Percentiles rank a stretch among this genome's conserved stretches.
phyloP scores from a whole-genome alignment of 2,797 vertebrate genomes.

The Odontamblyopus rebecca region DNA sequence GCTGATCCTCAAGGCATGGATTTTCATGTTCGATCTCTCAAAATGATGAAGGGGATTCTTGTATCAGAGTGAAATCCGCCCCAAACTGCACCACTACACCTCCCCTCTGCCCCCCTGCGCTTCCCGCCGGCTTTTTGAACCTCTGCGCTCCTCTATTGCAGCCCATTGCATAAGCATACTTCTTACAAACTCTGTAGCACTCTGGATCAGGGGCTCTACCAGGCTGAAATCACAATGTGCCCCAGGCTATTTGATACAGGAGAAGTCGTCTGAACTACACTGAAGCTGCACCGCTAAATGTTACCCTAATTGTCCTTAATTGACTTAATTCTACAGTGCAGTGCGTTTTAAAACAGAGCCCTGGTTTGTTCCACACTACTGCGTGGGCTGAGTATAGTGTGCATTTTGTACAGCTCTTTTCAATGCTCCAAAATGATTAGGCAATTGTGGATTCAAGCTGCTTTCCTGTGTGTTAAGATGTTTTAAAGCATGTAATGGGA shows the following conservation, averaged over 20 bases:
- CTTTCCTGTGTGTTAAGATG: constrained; percentile 3
- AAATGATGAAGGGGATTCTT: constrained; percentile 47
- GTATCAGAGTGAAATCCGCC: constrained; percentile 22
- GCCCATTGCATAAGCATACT: constrained; percentile 72
- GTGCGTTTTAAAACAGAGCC: constrained; percentile 65
- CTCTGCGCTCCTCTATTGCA: constrained; percentile 58
- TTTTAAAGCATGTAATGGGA: background rate
- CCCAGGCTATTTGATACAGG: constrained; percentile 64
- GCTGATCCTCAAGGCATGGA: constrained; percentile 20
- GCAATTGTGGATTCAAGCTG: constrained; percentile 5
- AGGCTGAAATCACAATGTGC: constrained; percentile 61
- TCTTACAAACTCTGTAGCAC: constrained; percentile 30
- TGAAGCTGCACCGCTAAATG: constrained; percentile 62
- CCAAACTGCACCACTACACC: background rate
- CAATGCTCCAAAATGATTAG: background rate
- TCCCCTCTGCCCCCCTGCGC: constrained; percentile 32
- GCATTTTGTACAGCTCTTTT: constrained; percentile 21
- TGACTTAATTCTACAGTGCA: constrained; percentile 69
- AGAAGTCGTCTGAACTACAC: constrained; percentile 50
- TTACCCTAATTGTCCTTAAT: constrained; percentile 73
- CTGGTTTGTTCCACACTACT: constrained; percentile 49
- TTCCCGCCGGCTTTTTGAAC: constrained; percentile 51
- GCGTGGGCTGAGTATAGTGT: constrained; percentile 15
- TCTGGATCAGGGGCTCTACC: constrained; percentile 51
- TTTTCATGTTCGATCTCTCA: constrained; percentile 36